Conservation (phyloP, 2,113 vertebrate species). For the Spea multiplicata region DNA sequence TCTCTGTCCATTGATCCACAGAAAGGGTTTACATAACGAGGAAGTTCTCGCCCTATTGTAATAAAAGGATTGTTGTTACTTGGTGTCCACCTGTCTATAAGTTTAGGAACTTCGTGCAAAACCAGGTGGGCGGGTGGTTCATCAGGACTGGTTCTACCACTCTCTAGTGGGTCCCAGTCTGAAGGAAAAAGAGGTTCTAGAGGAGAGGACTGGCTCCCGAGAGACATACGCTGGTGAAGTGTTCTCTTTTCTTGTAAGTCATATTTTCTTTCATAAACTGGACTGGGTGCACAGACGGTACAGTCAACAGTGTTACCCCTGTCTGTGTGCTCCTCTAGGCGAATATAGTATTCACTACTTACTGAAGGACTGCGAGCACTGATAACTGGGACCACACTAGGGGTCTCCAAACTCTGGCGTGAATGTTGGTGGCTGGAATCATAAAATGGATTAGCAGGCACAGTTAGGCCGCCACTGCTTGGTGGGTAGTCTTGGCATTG, state of each 20-base stretch:
- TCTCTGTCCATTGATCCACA: slow-evolving; percentile 31
- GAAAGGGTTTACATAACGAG: slow-evolving; percentile 50
- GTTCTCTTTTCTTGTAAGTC: slow-evolving; percentile 34
- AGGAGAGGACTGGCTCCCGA: slow-evolving; percentile 50
- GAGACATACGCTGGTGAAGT: slow-evolving; percentile 26
- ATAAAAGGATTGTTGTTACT: slow-evolving; percentile 53
- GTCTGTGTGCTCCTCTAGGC: slow-evolving; percentile 83
- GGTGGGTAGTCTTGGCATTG: slow-evolving; percentile 69
- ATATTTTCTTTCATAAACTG: slow-evolving; percentile 44
- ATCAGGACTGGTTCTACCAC: slow-evolving; percentile 58
- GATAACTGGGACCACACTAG: slow-evolving; percentile 86
- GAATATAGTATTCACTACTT: slow-evolving; percentile 87
- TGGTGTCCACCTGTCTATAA: slow-evolving; percentile 53
- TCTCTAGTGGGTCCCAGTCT: slow-evolving; percentile 72
- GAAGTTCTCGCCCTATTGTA: slow-evolving; percentile 53
- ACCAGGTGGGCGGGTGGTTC: slow-evolving; percentile 63
- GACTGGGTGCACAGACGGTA: slow-evolving; percentile 53
- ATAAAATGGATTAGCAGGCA: slow-evolving; percentile 61
- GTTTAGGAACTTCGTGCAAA: slow-evolving; percentile 68
- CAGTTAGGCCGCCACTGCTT: slow-evolving; percentile 55
- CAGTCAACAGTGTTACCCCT: slow-evolving; percentile 26
- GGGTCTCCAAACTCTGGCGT: slow-evolving; percentile 79
- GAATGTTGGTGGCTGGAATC: slow-evolving; percentile 53
- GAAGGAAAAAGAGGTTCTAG: slow-evolving; percentile 63
- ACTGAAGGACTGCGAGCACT: slow-evolving; percentile 89